Evolutionary conservation across 1,140 invertebrate species (phyloP).

Genomic region (Ooceraea biroi): DNA sequence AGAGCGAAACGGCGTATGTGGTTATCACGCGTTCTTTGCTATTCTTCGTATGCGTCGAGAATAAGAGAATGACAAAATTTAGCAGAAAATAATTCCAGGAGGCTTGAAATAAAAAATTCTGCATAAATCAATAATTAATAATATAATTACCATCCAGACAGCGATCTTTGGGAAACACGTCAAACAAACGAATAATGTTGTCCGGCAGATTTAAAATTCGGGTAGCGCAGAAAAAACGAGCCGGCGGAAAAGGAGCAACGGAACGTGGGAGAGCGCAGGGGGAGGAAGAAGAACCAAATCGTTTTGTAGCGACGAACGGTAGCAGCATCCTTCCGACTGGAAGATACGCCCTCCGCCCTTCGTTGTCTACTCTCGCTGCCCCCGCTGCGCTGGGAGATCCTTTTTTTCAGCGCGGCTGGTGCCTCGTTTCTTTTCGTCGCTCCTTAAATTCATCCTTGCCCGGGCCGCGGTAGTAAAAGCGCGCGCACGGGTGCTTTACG

Average conservation of each 20-base stretch:
- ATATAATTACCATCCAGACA: neutral
- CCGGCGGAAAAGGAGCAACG: neutral
- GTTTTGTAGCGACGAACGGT: conserved; percentile 76
- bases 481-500: conserved; percentile 79
- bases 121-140: neutral
- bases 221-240: too few species aligned
- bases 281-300: conserved; percentile 52
- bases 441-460: conserved; percentile 65
- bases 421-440: conserved; percentile 59
- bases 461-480: conserved; percentile 78
- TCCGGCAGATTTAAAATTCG: neutral
- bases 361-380: conserved; percentile 14
- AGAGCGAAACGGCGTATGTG: conserved; percentile 5
- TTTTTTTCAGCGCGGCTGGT: conserved; percentile 51
- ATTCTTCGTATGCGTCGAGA: neutral
- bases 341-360: conserved; percentile 76
- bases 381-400: conserved; percentile 29
- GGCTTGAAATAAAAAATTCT: neutral
- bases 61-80: conserved; percentile 3
- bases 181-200: conserved; percentile 43
- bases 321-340: conserved; percentile 77
- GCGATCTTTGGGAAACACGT: conserved; percentile 24
- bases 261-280: conserved; percentile 2
- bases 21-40: conserved; percentile 42
- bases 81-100: neutral